Evolutionary conservation across 2,797 vertebrate genomes (phyloP), one percentile per base, ranked within the genome.

Genomic region (Capromys pilorides): DNA sequence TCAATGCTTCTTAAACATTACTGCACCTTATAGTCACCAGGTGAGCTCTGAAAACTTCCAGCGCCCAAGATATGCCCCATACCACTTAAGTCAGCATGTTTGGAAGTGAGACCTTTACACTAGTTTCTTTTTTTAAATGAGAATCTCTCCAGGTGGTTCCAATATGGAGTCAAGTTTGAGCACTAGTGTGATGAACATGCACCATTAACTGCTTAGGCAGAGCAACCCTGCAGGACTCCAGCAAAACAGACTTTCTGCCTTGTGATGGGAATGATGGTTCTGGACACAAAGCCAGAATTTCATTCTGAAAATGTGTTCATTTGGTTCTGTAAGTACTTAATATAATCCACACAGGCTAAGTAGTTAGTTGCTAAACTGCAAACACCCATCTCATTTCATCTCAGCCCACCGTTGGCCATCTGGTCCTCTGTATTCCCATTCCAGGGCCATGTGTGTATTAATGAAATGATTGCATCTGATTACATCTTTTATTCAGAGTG

Each of bases 391-490:
- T 98, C 98, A 98, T 96, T 97, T 97, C 96, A 97, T 98, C 97
- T 97, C 98, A 96, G 97, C 97, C 97, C 90, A 94, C 89, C 98
- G 79, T 78, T 61, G 96, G 87, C 98, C 98, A 98, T 98, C 98
- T 98, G 98, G 95, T 97, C 94, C 86, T 71, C 91, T 97, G 86
- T 97, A 96, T 96, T 98, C 97, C 97, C 96, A 97, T 97, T 97
- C 95, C 96, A 91, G 88, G 93, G 96, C 97, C 97, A 97, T 98
- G 97, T 98, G 98, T 96, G 95, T 98, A 98, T 98, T 98, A 98
- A 98, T 98, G 97, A 98, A 98, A 98, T 98, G 95, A 98, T 98
- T 98, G 96, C 97, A 98, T 98, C 97, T 96, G 97, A 98, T 98
- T 98, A 97, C 78, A 97, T 97, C 96, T 98, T 97, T 97, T 98